A percentile compares a stretch with the other conserved stretches of the same genome.
Conservation (phyloP, 2,797 vertebrate genomes). For the Falco naumanni region DNA sequence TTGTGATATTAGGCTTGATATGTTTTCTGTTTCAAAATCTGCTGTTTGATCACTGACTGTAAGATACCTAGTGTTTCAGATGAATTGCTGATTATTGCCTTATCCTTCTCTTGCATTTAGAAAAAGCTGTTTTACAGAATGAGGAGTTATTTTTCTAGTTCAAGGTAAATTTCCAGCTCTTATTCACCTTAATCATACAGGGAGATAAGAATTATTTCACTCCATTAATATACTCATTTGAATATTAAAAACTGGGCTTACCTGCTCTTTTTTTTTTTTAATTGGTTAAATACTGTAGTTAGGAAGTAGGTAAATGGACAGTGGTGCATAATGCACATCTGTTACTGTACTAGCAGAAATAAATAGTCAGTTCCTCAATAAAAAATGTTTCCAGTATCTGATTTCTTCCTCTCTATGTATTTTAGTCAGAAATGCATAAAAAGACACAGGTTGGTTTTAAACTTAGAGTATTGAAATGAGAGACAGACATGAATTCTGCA, state of each 20-base stretch:
- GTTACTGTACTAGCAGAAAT: background rate
- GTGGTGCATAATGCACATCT: background rate
- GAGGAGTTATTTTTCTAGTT: background rate
- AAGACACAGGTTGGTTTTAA: background rate
- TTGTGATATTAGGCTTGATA: background rate
- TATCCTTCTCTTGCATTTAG: background rate
- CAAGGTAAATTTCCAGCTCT: background rate
- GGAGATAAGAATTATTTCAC: background rate
- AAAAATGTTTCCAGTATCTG: background rate
- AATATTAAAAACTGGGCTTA: background rate
- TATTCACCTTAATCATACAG: background rate
- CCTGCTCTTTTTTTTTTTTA: background rate
- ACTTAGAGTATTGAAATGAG: background rate
- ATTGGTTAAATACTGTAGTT: background rate
- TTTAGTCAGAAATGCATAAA: background rate
- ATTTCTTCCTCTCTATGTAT: background rate
- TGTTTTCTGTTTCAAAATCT: background rate
- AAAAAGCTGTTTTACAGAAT: background rate
- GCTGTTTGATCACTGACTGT: background rate
- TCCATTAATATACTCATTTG: background rate
- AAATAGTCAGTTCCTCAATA: background rate
- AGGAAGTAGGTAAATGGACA: background rate
- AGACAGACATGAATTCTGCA: background rate
- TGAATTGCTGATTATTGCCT: background rate
- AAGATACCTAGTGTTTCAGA: background rate